Base-by-base conservation (phyloP, 2,888 invertebrate genomes). In the Scaeva pyrastri region DNA sequence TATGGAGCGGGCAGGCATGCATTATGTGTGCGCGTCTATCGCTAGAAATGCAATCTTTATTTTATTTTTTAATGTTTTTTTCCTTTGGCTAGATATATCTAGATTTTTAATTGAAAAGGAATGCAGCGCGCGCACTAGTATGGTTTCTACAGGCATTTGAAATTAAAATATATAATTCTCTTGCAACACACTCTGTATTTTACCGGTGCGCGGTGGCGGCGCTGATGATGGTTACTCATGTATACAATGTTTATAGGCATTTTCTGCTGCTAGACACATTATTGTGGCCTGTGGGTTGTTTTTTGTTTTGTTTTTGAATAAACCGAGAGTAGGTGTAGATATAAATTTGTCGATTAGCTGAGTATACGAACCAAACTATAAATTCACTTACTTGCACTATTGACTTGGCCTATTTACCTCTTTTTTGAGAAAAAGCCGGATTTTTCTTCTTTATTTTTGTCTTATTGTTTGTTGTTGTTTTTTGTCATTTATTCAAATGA, bases 391-490 rank as follows among this genome's bases (percentile, higher is more conserved):
- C 48, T 70, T 81, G 62, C 75, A 75, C 85, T 76, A 80, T 81
- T 76, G 68, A 81, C 85, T 85, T 85, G 85, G 80, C 76, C 81
- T 73, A 85, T 81, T 85, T 81, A 81, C 85, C 80, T 81, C 81
- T 71, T 72, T n/a, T 84, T 16, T 55, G 12, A 52, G 19, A 23
- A 74, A 55, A 73, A 55, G 45, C 64, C 50, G 39, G 52, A 48
- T 56, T 50, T 55, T 19, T 58, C 41, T 39, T 58, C 31, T 75
- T 70, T 31, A 21, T 19, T 7, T 56, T 45, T 66, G 14, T 45
- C 36, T 23, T 19, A 1, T 19, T 21, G 6, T 6, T 19, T 21
- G 6, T 6, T n/a, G n/a, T 56, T 16, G 14, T 41, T 36, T 8
- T 58, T 41, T 3, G 41, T 41, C 5, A 19, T n/a, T n/a, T 68